A percentile compares a stretch with the other conserved stretches of the same genome.
Conservation (phyloP, 2,113 vertebrate genomes). For the Crotalus viridis region DNA sequence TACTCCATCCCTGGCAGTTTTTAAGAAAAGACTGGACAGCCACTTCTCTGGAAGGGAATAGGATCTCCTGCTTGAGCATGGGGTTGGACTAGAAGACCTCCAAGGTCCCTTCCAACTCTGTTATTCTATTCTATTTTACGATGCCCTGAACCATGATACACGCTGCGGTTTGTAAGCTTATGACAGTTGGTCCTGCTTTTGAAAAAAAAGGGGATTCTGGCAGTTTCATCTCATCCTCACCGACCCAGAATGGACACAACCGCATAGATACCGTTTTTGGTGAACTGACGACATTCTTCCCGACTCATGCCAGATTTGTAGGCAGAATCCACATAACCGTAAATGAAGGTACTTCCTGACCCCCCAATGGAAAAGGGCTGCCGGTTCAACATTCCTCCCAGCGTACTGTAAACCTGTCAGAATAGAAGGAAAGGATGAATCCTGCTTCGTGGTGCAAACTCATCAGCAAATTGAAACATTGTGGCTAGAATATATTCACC, state of each 20-base stretch:
- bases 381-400: conserved; percentile 77
- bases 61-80: too few species aligned
- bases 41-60: too few species aligned
- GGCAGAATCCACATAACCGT: conserved; percentile 83
- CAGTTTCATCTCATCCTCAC: not conserved
- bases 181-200: not conserved
- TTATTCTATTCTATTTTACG: too few species aligned
- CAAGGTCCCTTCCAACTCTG: too few species aligned
- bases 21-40: too few species aligned
- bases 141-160: not conserved
- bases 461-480: too few species aligned
- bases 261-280: conserved; percentile 71
- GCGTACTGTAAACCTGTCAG: conserved; percentile 79
- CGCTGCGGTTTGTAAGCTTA: not conserved
- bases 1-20: too few species aligned
- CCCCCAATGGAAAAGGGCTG: conserved; percentile 83
- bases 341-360: conserved; percentile 82
- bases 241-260: not conserved
- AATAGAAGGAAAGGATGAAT: not conserved
- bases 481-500: not conserved
- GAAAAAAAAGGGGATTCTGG: too few species aligned
- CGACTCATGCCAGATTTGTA: conserved; percentile 75
- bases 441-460: not conserved
- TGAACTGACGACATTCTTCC: conserved; percentile 77
- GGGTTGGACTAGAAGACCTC: too few species aligned